A percentile compares a stretch with the other conserved stretches of the same genome.
These are phyloP conservation scores for Actenoides hombroni DNA, from an alignment of 2,113 vertebrate genomes.

Conservation along the genomic window DNA sequence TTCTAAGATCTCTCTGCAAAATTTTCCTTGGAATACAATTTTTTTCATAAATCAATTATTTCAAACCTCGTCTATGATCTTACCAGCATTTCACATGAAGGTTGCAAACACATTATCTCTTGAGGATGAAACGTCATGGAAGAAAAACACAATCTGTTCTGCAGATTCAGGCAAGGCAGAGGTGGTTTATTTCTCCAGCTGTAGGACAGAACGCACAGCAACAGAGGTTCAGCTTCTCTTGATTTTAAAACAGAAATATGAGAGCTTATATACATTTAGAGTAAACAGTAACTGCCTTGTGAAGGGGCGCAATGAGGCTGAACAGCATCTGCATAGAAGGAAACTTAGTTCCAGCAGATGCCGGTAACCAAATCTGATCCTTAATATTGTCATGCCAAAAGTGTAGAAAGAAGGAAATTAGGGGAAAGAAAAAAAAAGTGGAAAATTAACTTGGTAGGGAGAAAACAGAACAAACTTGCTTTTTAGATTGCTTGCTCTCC, in stretches of 20 bases:
- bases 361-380: background rate
- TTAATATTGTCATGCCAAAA: background rate
- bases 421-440: background rate
- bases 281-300: background rate
- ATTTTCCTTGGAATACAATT: background rate
- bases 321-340: background rate
- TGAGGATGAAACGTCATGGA: rapidly evolving
- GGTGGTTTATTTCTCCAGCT: background rate
- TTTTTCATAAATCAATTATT: background rate
- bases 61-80: background rate
- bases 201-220: background rate
- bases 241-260: background rate
- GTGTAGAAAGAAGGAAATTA: background rate
- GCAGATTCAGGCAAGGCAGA: background rate
- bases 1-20: background rate
- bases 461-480: background rate
- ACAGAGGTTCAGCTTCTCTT: background rate
- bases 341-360: background rate
- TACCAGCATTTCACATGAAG: background rate
- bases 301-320: background rate
- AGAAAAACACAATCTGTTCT: background rate
- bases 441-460: background rate
- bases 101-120: background rate
- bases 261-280: background rate
- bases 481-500: background rate